Percentiles rank a stretch among this genome's conserved stretches.
These are phyloP conservation scores for Rhizoglyphus robini DNA, from an alignment of 1,140 invertebrate species.

Conservation along the genomic window DNA sequence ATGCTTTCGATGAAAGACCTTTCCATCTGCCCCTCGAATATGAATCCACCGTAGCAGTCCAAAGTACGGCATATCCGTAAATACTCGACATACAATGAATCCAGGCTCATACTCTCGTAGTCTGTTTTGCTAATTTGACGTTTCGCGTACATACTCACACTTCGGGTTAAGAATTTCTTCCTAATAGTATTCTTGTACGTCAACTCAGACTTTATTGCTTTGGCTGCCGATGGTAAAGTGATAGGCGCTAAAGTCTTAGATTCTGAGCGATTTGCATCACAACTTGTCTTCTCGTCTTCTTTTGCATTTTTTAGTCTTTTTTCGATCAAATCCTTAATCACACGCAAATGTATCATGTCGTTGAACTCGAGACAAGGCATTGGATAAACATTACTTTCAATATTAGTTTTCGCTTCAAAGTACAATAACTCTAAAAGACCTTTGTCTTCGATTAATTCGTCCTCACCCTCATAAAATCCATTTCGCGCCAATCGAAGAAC, in stretches of 20 bases:
- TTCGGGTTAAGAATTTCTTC: neutral
- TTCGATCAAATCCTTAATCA: too few species aligned
- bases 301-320: too few species aligned
- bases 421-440: neutral
- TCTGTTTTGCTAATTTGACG: neutral
- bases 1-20: neutral
- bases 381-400: constrained; percentile 9
- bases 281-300: too few species aligned
- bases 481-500: neutral
- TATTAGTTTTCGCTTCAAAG: neutral
- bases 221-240: neutral
- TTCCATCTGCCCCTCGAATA: constrained; percentile 14
- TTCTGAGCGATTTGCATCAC: too few species aligned
- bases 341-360: too few species aligned
- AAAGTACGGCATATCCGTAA: neutral
- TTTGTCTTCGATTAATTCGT: neutral
- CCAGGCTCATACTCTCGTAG: neutral
- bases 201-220: neutral
- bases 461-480: neutral
- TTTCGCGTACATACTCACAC: neutral
- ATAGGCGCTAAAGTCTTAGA: too few species aligned
- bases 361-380: neutral
- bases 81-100: neutral
- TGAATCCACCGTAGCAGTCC: constrained; percentile 8
- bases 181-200: neutral